Base-by-base conservation (phyloP, 2,888 invertebrate genomes). In the Schrankia costaestrigalis region DNA sequence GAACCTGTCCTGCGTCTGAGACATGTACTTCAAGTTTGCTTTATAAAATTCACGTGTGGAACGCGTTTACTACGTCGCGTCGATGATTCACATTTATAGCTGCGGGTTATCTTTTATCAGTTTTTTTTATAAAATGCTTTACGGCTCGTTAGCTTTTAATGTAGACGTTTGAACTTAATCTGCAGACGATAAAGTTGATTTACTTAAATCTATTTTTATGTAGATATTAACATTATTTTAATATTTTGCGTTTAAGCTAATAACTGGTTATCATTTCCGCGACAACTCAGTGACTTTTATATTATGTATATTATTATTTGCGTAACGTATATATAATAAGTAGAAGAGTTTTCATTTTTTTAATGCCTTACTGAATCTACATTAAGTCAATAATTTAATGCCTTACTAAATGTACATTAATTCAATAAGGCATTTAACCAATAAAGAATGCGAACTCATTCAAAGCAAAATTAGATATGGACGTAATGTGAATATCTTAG, bases 1-100 rank as follows among this genome's bases (percentile, higher is more conserved):
- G 73, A 84, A 86, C 85, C 84, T 79, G 85, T 84, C 80, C 63
- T 57, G 61, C 62, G 69, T 56, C 73, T 71, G 69, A 71, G 74
- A 69, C 65, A 69, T 72, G 70, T 65, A 71, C 75, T 75, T 72
- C 65, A 73, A 64, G 73, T 71, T 63, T 65, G 67, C 70, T 73
- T 69, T 71, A 76, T 78, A 74, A 76, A 76, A 70, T 72, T 71
- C 75, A 71, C 68, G 70, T 68, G 71, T 71, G 70, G 67, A 73
- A 65, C 70, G 67, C 66, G 63, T 51, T 46, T 51, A 57, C 55
- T 44, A 62, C 51, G 46, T 33, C 52, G 51, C 51, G 46, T 33
- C 52, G 51, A 59, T 54, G 57, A 51, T 62, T 55, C 62, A 49
- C 54, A 47, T 62, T 59, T 56, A 65, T 58, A 50, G 49, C 37